phyloP scores from a whole-genome alignment of 2,888 invertebrate species.

The Gasteruption jaculator region DNA sequence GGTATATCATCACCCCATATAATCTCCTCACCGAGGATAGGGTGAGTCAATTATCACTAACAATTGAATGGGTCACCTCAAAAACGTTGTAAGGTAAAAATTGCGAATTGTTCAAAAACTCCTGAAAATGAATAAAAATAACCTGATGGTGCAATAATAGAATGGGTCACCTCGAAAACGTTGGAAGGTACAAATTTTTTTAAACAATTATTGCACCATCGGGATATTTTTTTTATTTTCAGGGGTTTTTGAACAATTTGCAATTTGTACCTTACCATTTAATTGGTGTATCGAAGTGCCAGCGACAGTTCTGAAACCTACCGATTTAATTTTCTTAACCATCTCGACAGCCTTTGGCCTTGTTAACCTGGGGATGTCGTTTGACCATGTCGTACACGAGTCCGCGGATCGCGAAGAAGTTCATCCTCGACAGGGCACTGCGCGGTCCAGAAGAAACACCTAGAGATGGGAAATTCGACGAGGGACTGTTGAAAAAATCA shows the following conservation, averaged over 20 bases:
- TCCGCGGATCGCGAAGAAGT: constrained; percentile 55
- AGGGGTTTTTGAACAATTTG: too few relatives aligned
- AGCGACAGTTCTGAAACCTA: constrained; percentile 10
- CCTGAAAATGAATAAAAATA: too few relatives aligned
- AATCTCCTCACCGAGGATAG: constrained; percentile 56
- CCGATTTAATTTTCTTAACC: constrained; percentile 6
- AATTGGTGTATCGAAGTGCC: constrained; percentile 8
- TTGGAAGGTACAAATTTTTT: too few relatives aligned
- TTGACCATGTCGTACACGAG: constrained; percentile 68
- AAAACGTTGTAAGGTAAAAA: too few relatives aligned
- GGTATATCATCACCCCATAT: constrained; percentile 74
- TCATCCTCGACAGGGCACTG: constrained; percentile 61
- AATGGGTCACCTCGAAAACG: too few relatives aligned
- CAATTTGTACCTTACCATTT: too few relatives aligned
- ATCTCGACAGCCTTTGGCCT: constrained; percentile 69
- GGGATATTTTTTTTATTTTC: too few relatives aligned
- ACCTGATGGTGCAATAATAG: too few relatives aligned
- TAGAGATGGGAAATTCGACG: constrained; percentile 55
- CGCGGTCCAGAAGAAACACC: constrained; percentile 57
- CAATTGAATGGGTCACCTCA: too few relatives aligned
- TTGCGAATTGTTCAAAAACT: too few relatives aligned
- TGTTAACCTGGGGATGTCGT: constrained; percentile 72
- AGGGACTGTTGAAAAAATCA: constrained; percentile 51
- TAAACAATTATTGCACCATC: too few relatives aligned
- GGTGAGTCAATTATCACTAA: constrained; percentile 56